phyloP scores from a whole-genome alignment of 2,888 invertebrate species.

The Agrotis ipsilon region DNA sequence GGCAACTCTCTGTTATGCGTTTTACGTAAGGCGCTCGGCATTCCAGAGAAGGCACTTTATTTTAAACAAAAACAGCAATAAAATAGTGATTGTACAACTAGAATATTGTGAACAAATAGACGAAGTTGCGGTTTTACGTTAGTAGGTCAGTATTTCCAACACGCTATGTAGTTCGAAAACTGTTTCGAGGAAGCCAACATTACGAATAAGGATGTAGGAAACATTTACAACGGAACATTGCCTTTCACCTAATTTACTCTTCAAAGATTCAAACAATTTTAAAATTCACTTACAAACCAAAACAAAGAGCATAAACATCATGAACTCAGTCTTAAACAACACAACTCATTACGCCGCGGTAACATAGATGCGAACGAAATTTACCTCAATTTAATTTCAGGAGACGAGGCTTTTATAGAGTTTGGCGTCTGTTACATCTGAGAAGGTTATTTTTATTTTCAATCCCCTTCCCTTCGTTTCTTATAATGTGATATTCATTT shows the following conservation, averaged over 20 bases:
- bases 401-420: constrained; percentile 74
- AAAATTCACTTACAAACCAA: constrained; percentile 34
- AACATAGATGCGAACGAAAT: constrained; percentile 68
- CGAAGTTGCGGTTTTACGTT: constrained; percentile 52
- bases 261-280: constrained; percentile 23
- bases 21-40: constrained; percentile 48
- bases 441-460: constrained; percentile 76
- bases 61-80: constrained; percentile 39
- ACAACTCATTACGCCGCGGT: constrained; percentile 71
- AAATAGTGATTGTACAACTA: constrained; percentile 44
- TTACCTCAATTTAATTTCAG: constrained; percentile 79
- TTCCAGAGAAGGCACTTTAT: constrained; percentile 16
- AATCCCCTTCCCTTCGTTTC: constrained; percentile 62
- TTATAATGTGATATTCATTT: constrained; percentile 85
- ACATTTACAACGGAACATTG: constrained; percentile 20
- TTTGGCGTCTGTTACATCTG: constrained; percentile 73
- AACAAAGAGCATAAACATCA: constrained; percentile 44
- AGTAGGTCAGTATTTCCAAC: constrained; percentile 45
- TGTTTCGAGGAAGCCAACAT: constrained; percentile 34
- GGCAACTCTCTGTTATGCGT: constrained; percentile 44
- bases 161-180: constrained; percentile 50
- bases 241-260: constrained; percentile 17
- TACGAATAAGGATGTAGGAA: constrained; percentile 7
- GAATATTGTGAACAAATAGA: constrained; percentile 53
- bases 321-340: constrained; percentile 68